Base-by-base conservation (phyloP, 2,888 invertebrate species). In the Horisme vitalbata region DNA sequence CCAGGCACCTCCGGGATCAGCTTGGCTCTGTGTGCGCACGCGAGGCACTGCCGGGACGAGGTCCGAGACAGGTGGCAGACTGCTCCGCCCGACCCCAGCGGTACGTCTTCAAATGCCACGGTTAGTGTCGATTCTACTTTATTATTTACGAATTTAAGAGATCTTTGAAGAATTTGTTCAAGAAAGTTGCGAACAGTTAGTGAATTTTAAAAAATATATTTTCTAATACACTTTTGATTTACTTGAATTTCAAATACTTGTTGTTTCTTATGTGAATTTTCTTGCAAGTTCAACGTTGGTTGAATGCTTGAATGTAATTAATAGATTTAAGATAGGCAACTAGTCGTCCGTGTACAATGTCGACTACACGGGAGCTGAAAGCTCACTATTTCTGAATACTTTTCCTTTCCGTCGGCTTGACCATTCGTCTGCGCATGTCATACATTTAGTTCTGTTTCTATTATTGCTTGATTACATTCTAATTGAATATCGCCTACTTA, bases 41-140 rank as follows among this genome's bases (percentile, higher is more conserved):
- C 79, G n/a, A 79, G 30, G 57, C 83, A 83, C 64, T 77, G 76
- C 9, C 82, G 62, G 0, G 79, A 76, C 9, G 73, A 69, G 1
- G 68, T 60, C 3, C 75, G 69, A 18, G 61, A 47, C 4, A 57
- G 57, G 31, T 71, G 71, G 59, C 71, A 73, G 60, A 75, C 75
- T n/a, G 68, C 62, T 13, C 77, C 79, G 61, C 78, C 79, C 35
- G 79, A 76, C 34, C 76, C 78, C 4, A 77, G 59, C 0, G 75
- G 74, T 0, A 70, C 70, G 57, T 81, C 77, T 52, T 82, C 81
- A 73, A 81, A 79, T 57, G 81, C 83, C 83, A 83, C 79, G 68
- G 68, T 78, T 55, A 41, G 27, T n/a, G 45, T 43, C 32, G 23
- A 38, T 33, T 27, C 52, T 35, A 39, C 23, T 24, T 24, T 15